Evolutionary conservation across 2,797 vertebrate species (phyloP).

Genomic region (Muscicapa comitata): DNA sequence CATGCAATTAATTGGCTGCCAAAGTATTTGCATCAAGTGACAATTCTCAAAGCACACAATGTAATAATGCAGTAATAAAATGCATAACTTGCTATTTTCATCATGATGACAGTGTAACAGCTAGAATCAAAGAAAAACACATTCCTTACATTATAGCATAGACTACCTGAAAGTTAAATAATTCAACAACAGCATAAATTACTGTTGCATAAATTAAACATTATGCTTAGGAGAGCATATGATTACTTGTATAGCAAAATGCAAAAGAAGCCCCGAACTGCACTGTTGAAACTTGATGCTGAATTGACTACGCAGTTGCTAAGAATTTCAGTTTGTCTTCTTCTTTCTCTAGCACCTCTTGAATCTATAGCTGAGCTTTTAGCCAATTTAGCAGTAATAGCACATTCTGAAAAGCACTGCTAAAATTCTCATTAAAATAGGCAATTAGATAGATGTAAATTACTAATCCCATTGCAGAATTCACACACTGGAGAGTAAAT

Average conservation of each 20-base stretch:
- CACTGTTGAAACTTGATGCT: background rate
- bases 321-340: background rate
- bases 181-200: background rate
- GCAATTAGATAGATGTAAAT: background rate
- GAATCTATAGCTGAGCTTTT: background rate
- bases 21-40: background rate
- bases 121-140: slow-evolving; percentile 13
- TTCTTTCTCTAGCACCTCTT: background rate
- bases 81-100: background rate
- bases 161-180: background rate
- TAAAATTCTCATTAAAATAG: background rate
- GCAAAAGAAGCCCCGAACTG: background rate
- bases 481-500: background rate
- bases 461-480: background rate
- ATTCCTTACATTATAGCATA: background rate
- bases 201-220: background rate
- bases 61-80: background rate
- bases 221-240: background rate
- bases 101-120: background rate
- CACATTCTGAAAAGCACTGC: background rate
- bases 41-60: background rate
- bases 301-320: background rate
- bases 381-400: background rate
- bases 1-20: background rate
- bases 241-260: background rate